Percentiles rank a stretch among this genome's conserved stretches.
These are phyloP conservation scores for Gyps fulvus DNA, from an alignment of 2,113 vertebrate species.

Conservation along the genomic window DNA sequence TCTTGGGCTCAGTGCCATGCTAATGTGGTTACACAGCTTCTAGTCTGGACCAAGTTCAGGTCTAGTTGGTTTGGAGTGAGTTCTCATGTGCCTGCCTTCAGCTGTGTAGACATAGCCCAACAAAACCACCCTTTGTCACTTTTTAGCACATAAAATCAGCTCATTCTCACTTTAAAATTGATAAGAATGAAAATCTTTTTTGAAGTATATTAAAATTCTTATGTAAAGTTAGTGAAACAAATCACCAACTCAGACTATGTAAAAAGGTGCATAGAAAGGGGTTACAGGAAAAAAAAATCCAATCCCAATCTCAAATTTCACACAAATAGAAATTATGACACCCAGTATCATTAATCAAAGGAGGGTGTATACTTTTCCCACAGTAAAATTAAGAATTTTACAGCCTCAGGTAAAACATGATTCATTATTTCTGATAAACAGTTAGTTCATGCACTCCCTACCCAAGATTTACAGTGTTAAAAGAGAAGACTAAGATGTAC, in stretches of 20 bases:
- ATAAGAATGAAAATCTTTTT: not conserved
- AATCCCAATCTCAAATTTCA: not conserved
- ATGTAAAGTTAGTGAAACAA: not conserved
- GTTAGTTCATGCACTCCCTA: not conserved
- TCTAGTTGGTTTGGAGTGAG: not conserved
- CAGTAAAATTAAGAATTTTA: not conserved
- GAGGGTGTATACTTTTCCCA: accelerated
- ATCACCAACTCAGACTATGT: not conserved
- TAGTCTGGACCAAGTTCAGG: conserved; percentile 46
- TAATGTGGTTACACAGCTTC: conserved; percentile 59
- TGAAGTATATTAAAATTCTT: not conserved
- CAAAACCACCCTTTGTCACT: not conserved
- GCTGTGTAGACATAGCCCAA: not conserved
- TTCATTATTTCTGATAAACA: not conserved
- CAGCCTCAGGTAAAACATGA: not conserved
- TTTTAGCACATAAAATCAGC: not conserved
- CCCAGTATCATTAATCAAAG: not conserved
- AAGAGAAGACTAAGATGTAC: not conserved
- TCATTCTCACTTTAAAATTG: not conserved
- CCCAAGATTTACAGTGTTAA: not conserved
- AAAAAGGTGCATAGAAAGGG: not conserved
- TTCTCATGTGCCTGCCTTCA: not conserved
- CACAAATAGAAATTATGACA: not conserved
- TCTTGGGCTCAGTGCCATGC: conserved; percentile 32
- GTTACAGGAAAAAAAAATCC: not conserved